Evolutionary conservation across 1,140 invertebrate genomes (phyloP), one percentile per base, ranked within the genome.

Genomic region (Druon quercuslanigerum): DNA sequence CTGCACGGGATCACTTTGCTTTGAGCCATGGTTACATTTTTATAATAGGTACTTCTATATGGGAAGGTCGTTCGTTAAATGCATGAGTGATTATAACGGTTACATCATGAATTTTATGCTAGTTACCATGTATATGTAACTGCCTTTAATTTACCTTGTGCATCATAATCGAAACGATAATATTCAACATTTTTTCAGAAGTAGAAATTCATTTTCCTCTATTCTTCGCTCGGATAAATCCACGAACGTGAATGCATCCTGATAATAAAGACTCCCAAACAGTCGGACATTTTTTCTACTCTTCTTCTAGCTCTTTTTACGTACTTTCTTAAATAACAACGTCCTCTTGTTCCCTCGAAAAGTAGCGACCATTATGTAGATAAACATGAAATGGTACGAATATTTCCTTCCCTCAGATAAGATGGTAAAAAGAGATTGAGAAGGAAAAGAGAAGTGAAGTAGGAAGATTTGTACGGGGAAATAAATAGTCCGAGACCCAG

Each of bases 181-280:
- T 9, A 33, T 40, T 12, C 14, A 0, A 16, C n/a, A 40, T 66
- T 12, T 16, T 66, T 40, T 16, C 16, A 2, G n/a, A 33, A 66
- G 40, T n/a, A n/a, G 13, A 33, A 16, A 66, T 20, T 40, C 25
- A 40, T 66, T 66, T 16, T 16, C 8, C 7, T 2, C 46, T 66
- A n/a, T 25, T 66, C 13, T 66, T 40, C 5, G 60, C 3, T 33
- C 12, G 6, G 16, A 13, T 14, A 40, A 66, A 33, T 66, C 76
- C 82, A 73, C 66, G 76, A 79, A 80, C 14, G 9, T 51, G 71
- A 76, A 54, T 73, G 51, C 74, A 78, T 79, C 73, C 70, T 57
- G 72, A 78, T 79, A 81, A 81, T 79, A 81, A 79, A 83, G 77
- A 78, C 76, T 60, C 75, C 74, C 40, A 50, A 60, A 75, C 77